Evolutionary conservation across 2,888 invertebrate species (phyloP), one percentile per base, ranked within the genome.

Genomic region (Exephanes ischioxanthus): DNA sequence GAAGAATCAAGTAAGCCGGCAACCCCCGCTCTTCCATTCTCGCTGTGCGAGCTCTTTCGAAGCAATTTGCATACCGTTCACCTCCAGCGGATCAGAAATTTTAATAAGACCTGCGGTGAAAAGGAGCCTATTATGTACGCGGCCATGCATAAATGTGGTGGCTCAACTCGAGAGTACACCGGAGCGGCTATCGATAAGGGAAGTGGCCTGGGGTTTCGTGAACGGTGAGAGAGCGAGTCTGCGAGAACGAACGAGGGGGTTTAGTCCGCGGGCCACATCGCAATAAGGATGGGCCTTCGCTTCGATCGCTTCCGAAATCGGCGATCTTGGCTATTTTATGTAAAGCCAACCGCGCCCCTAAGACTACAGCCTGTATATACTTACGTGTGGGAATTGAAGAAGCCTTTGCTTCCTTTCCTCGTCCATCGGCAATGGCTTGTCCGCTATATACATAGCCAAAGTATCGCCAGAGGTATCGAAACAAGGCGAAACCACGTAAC

Each of bases 51-150:
- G 86, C 86, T 84, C 83, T 87, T 86, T 88, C 83, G 88, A 92
- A 91, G 93, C 94, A 94, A 94, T 94, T 94, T 94, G 94, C 94
- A 93, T 93, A 91, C 91, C 93, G 94, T 94, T 94, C 94, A 94
- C 92, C 93, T 93, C 93, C 94, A 94, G 93, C 94, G 94, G 94
- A 93, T 94, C 92, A 94, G 94, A 94, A 94, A 94, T 95, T 94
- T 94, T 94, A 95, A 94, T 95, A 94, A 94, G 94, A 94, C 93
- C 92, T 92, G 92, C 90, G 84, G 85, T 86, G 86, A 87, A 87
- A 88, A 88, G 87, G 86, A 88, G 86, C 85, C 88, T 87, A 88
- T 89, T 89, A 89, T 85, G 86, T 85, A 86, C 89, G 88, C 89
- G 89, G 72, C 73, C 86, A 86, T 87, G 90, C 90, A 90, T 90